Conservation (phyloP, 2,797 vertebrate species). For the Mormyrus proboscirostris region DNA sequence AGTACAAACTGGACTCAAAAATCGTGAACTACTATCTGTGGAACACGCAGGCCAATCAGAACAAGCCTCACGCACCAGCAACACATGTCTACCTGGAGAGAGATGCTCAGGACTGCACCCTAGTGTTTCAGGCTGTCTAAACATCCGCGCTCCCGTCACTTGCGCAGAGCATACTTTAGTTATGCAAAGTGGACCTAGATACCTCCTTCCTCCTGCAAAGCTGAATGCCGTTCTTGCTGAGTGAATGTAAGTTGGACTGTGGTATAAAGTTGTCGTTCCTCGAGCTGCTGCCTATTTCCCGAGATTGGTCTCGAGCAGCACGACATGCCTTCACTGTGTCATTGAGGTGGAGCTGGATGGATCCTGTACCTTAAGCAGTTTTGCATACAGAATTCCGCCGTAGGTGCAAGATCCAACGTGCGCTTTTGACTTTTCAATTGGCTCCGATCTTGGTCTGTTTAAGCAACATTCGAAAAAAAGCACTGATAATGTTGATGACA, state of each 20-base stretch:
- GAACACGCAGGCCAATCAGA: slow-evolving; percentile 63
- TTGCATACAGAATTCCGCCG: background rate
- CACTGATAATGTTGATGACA: background rate
- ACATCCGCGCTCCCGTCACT: background rate
- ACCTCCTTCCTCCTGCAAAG: slow-evolving; percentile 19
- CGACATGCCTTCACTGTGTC: slow-evolving; percentile 13
- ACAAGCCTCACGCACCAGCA: slow-evolving; percentile 38
- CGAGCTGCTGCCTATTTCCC: background rate
- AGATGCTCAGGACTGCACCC: slow-evolving; percentile 79
- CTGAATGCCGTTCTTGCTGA: slow-evolving; percentile 24
- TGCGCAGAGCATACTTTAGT: slow-evolving; percentile 23
- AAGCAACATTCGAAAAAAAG: background rate
- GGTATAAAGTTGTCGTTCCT: background rate
- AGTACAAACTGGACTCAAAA: slow-evolving; percentile 83
- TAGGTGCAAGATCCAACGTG: slow-evolving; percentile 4
- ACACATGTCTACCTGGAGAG: slow-evolving; percentile 62
- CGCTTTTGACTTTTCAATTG: background rate
- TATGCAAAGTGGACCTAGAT: slow-evolving; percentile 23
- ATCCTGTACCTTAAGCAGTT: background rate
- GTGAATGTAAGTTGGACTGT: slow-evolving; percentile 34
- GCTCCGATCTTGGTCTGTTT: background rate
- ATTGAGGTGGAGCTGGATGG: background rate
- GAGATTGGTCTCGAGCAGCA: slow-evolving; percentile 29
- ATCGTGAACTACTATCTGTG: slow-evolving; percentile 84
- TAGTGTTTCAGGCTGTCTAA: slow-evolving; percentile 86